These are phyloP conservation scores for Agonopterix subpropinquella DNA, from an alignment of 2,888 invertebrate genomes.

Conservation along the genomic window DNA sequence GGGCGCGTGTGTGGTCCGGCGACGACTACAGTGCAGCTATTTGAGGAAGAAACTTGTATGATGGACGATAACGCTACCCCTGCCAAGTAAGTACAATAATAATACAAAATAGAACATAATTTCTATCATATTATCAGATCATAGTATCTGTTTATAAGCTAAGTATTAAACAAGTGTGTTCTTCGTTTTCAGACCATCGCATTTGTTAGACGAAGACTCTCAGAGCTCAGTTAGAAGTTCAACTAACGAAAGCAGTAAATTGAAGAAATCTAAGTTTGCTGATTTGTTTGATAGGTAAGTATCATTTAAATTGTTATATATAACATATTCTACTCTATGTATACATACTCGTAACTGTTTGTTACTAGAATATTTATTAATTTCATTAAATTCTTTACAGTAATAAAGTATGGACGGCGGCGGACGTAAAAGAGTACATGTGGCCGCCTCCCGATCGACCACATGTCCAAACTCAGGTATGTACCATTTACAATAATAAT, in stretches of 20 bases:
- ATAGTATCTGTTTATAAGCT: no score
- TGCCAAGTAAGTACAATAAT: slow-evolving; percentile 40
- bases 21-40: slow-evolving; percentile 74
- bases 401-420: slow-evolving; percentile 82
- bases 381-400: slow-evolving; percentile 31
- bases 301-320: not conserved
- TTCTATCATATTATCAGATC: no score
- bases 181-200: slow-evolving; percentile 47
- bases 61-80: slow-evolving; percentile 79
- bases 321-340: not conserved
- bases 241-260: slow-evolving; percentile 78
- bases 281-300: slow-evolving; percentile 66
- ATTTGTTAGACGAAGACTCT: slow-evolving; percentile 83
- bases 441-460: slow-evolving; percentile 83
- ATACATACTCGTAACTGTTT: not conserved
- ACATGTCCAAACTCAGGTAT: slow-evolving; percentile 52
- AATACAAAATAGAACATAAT: no score
- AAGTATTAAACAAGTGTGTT: not conserved
- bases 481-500: slow-evolving; percentile 1
- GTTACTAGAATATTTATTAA: not conserved
- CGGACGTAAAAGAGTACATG: slow-evolving; percentile 94
- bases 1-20: slow-evolving; percentile 67
- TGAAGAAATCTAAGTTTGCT: slow-evolving; percentile 65
- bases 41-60: slow-evolving; percentile 86
- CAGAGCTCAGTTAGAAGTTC: slow-evolving; percentile 89